Conservation (phyloP, 2,113 vertebrate species). For the Gallinago jamesoni region DNA sequence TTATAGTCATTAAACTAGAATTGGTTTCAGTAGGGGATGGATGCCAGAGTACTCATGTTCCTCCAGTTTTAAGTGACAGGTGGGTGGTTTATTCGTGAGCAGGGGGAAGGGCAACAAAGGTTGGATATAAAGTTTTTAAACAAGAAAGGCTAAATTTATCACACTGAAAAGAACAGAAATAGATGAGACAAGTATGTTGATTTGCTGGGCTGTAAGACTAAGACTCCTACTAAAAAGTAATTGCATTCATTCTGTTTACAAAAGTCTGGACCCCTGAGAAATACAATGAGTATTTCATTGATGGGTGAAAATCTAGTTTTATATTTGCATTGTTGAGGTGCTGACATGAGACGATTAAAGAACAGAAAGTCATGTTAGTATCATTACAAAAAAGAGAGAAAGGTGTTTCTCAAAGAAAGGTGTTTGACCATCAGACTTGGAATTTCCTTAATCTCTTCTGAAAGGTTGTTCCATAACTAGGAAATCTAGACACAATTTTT, state of each 20-base stretch:
- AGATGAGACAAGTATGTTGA: background rate
- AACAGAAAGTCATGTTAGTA: background rate
- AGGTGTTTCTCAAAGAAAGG: background rate
- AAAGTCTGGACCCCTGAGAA: background rate
- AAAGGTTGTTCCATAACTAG: background rate
- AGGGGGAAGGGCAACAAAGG: background rate
- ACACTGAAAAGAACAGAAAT: background rate
- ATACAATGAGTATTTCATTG: background rate
- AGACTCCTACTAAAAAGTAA: background rate
- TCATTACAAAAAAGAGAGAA: background rate
- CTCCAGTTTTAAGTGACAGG: background rate
- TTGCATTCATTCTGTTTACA: background rate
- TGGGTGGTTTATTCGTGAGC: background rate
- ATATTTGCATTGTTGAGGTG: background rate
- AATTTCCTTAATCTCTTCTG: background rate
- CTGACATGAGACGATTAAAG: background rate
- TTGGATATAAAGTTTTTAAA: background rate
- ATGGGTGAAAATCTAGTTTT: background rate
- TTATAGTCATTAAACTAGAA: background rate
- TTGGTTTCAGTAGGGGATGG: background rate
- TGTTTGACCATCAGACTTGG: background rate
- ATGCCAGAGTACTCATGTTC: background rate
- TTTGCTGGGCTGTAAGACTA: background rate
- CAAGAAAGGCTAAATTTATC: background rate
- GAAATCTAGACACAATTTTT: background rate